phyloP scores from a whole-genome alignment of 2,113 vertebrate genomes.

The Thalassarche chlororhynchos region DNA sequence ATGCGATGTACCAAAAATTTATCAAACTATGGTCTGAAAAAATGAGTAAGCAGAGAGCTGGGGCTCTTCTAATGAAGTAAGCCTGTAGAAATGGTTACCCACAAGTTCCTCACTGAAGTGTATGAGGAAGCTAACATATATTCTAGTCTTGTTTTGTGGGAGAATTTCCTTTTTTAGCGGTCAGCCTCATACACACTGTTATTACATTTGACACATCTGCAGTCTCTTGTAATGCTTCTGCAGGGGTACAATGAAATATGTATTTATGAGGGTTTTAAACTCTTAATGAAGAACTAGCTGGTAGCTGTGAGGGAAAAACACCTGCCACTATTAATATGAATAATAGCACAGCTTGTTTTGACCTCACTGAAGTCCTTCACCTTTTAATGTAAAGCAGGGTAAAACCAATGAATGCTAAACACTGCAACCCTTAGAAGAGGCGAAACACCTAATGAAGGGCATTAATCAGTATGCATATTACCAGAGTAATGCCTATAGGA shows the following conservation, averaged over 20 bases:
- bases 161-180: background rate
- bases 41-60: background rate
- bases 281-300: background rate
- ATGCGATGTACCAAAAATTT: background rate
- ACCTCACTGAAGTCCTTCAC: background rate
- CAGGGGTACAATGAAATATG: background rate
- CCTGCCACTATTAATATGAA: background rate
- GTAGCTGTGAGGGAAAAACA: background rate
- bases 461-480: background rate
- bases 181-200: background rate
- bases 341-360: background rate
- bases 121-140: background rate
- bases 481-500: background rate
- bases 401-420: background rate
- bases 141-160: background rate
- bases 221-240: background rate
- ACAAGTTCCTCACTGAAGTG: background rate
- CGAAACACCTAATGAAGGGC: background rate
- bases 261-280: background rate
- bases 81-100: background rate
- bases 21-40: background rate
- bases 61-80: background rate
- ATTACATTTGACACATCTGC: background rate
- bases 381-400: background rate
- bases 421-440: background rate